Base-by-base conservation (phyloP, 2,113 vertebrate genomes). In the Brachypteracias leptosomus region DNA sequence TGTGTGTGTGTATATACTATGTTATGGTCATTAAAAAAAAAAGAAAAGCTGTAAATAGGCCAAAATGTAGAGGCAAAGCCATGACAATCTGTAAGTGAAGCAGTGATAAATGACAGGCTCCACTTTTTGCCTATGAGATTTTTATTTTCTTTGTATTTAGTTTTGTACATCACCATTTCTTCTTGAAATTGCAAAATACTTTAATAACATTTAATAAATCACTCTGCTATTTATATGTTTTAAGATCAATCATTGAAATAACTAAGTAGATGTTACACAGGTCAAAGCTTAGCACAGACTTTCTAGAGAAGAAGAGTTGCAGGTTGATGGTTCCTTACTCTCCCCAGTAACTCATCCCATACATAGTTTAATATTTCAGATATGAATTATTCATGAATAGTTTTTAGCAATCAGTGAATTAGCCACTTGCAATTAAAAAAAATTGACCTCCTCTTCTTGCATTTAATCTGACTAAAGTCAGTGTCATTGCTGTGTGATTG, bases 341-440 rank as follows among this genome's bases (percentile, higher is more conserved):
- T 89, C 8, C 29, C 46, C 66, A 82, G 81, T 88, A 95, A 74
- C 81, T 95, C 75, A 76, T 90, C 67, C 92, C 54, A 79, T 73
- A 82, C 11, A 52, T 57, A 71, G 68, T 86, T 80, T 95, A 71
- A 88, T 86, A 93, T 93, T 92, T 86, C 55, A 93, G 22, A 44
- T 81, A 96, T 96, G 92, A 92, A 96, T 95, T 93, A 95, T 94
- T 96, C 86, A 97, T 95, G 28, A 90, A 92, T 55, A 84, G 7
- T 81, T 95, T 95, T 86, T 88, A 95, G 88, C 82, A 96, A 90
- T 96, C 95, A 96, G 94, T 86, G 89, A 95, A 95, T 95, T 95
- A 93, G 63, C 92, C 86, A 90, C 33, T 77, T 90, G 72, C 52
- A 93, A 93, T 96, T 94, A 90, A 96, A 95, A 95, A 96, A 93